Conservation (phyloP, 2,888 invertebrate species). For the Platerodrilus igneus region DNA sequence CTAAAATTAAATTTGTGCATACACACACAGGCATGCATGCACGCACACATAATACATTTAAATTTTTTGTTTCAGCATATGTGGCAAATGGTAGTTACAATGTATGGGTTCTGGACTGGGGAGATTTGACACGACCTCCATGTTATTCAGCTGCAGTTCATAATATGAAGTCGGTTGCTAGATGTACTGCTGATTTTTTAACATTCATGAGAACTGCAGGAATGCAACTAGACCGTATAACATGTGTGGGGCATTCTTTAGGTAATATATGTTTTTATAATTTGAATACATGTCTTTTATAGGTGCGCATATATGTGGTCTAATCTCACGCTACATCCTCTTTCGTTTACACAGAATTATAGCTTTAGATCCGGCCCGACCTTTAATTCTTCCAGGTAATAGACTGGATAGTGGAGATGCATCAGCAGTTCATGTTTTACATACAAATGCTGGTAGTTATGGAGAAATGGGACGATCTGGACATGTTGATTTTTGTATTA, state of each 20-base stretch:
- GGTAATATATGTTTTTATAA: conserved; percentile 32
- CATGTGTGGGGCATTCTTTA: conserved; percentile 71
- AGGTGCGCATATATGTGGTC: conserved; percentile 73
- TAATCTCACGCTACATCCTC: conserved; percentile 66
- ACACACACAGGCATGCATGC: too few relatives aligned
- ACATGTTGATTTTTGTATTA: conserved; percentile 76
- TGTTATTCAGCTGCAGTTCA: conserved; percentile 67
- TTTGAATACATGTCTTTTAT: too few relatives aligned
- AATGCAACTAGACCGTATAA: conserved; percentile 59
- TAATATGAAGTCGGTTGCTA: conserved; percentile 66
- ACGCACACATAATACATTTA: neutral
- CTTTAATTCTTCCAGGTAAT: conserved; percentile 62
- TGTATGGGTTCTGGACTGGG: conserved; percentile 75
- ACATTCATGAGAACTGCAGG: conserved; percentile 62
- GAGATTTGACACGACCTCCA: conserved; percentile 62
- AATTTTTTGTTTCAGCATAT: conserved; percentile 57
- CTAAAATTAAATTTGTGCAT: too few relatives aligned
- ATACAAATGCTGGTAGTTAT: conserved; percentile 76
- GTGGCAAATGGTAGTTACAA: conserved; percentile 69
- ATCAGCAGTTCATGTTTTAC: conserved; percentile 70
- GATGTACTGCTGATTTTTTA: conserved; percentile 63
- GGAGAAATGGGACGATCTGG: conserved; percentile 70
- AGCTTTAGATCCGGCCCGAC: conserved; percentile 70
- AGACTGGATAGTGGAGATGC: conserved; percentile 70
- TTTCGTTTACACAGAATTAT: conserved; percentile 71